Percentiles rank a stretch among this genome's conserved stretches.
Conservation (phyloP, 2,797 vertebrate species). For the Spheniscus humboldti region DNA sequence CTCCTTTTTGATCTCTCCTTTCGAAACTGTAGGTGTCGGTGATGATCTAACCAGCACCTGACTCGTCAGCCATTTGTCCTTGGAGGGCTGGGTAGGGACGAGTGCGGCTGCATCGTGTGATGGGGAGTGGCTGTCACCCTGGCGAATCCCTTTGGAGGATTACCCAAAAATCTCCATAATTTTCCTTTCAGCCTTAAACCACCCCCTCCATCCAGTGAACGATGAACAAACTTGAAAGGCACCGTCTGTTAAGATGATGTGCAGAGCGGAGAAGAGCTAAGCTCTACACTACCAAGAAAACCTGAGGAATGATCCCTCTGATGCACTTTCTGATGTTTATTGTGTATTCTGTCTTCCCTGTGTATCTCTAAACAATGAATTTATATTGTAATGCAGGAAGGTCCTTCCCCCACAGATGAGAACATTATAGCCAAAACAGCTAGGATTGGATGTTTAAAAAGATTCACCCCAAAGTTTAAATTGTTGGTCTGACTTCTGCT, state of each 20-base stretch:
- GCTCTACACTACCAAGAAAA: neutral
- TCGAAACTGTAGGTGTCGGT: constrained; percentile 14
- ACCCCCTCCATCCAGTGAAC: neutral
- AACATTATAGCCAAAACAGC: neutral
- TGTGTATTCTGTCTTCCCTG: neutral
- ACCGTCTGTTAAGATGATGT: neutral
- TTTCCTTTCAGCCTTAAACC: neutral
- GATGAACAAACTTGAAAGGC: neutral
- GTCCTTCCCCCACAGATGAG: neutral
- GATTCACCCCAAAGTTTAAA: neutral
- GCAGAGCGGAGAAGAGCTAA: neutral
- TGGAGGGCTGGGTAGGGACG: neutral
- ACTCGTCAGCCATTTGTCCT: neutral
- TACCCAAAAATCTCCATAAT: neutral
- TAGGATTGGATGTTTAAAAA: neutral
- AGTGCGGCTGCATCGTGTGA: neutral
- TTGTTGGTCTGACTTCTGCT: neutral
- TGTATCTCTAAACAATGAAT: neutral
- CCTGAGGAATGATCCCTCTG: neutral
- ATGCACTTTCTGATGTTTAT: neutral
- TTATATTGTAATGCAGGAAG: neutral
- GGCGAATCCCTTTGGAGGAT: neutral
- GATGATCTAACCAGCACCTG: constrained; percentile 43
- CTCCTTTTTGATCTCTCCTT: constrained; percentile 23
- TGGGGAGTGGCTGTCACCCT: neutral